These are phyloP conservation scores for Lontra canadensis DNA, from an alignment of 2,113 vertebrate species.

Conservation along the genomic window DNA sequence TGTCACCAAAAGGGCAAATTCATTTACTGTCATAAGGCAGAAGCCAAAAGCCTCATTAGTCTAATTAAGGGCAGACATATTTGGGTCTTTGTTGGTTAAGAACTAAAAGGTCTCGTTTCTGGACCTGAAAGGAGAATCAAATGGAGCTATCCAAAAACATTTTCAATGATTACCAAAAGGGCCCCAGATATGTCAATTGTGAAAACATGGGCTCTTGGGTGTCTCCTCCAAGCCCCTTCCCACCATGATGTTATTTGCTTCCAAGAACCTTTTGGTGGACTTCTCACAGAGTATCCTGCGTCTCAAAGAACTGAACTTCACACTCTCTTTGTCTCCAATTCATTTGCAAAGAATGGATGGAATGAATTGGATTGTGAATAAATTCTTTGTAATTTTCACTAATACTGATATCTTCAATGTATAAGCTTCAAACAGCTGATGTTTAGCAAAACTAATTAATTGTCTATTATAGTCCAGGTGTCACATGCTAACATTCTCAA, in stretches of 20 bases:
- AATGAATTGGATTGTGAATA: not conserved
- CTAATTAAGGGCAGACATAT: constrained; percentile 79
- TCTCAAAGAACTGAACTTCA: not conserved
- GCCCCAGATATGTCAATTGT: not conserved
- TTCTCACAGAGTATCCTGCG: not conserved
- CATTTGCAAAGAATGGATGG: not conserved
- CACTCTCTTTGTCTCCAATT: not conserved
- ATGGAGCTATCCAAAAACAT: constrained; percentile 11
- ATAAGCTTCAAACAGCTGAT: not conserved
- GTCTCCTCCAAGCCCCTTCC: not conserved
- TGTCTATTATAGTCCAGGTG: not conserved
- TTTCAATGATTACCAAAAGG: not conserved
- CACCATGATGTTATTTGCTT: not conserved
- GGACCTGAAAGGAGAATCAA: constrained; percentile 24
- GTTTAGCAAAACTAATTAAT: not conserved
- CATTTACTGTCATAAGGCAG: constrained; percentile 80
- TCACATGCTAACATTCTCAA: not conserved
- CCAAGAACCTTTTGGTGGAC: not conserved
- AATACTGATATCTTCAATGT: not conserved
- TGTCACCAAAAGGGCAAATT: constrained; percentile 84
- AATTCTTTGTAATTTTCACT: not conserved
- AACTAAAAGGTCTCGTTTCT: constrained; percentile 54
- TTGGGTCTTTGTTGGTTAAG: constrained; percentile 67
- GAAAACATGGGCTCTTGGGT: fast-evolving
- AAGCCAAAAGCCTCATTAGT: constrained; percentile 83